These are phyloP conservation scores for Cynopterus sphinx DNA, from an alignment of 2,797 vertebrate genomes.

Conservation along the genomic window DNA sequence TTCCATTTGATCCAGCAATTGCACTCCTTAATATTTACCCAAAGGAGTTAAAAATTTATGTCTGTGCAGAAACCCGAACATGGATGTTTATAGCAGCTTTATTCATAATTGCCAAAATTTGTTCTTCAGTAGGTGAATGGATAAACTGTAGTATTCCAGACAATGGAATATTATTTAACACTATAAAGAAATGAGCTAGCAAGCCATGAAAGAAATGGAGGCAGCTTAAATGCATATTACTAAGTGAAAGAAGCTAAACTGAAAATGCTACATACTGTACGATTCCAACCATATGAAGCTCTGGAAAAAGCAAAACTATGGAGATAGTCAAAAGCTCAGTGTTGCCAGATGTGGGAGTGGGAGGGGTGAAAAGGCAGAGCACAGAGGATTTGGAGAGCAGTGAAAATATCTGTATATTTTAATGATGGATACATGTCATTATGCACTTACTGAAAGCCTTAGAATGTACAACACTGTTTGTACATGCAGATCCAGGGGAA, in stretches of 20 bases:
- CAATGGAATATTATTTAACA: background rate
- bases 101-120: background rate
- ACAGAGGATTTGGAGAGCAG: background rate
- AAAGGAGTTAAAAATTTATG: background rate
- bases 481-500: background rate
- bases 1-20: background rate
- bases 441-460: background rate
- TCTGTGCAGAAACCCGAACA: background rate
- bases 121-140: background rate
- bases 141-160: background rate
- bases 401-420: background rate
- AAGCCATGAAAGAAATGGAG: background rate
- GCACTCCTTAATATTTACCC: background rate
- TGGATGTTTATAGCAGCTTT: background rate
- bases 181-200: background rate
- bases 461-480: background rate
- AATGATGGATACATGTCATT: background rate
- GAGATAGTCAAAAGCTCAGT: background rate
- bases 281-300: background rate
- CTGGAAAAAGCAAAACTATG: background rate
- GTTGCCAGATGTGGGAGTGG: background rate
- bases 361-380: background rate
- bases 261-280: background rate
- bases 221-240: background rate
- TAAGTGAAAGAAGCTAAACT: background rate